A percentile compares a stretch with the other conserved stretches of the same genome.
These are phyloP conservation scores for Pogoniulus pusillus DNA, from an alignment of 2,797 vertebrate genomes.

Conservation along the genomic window DNA sequence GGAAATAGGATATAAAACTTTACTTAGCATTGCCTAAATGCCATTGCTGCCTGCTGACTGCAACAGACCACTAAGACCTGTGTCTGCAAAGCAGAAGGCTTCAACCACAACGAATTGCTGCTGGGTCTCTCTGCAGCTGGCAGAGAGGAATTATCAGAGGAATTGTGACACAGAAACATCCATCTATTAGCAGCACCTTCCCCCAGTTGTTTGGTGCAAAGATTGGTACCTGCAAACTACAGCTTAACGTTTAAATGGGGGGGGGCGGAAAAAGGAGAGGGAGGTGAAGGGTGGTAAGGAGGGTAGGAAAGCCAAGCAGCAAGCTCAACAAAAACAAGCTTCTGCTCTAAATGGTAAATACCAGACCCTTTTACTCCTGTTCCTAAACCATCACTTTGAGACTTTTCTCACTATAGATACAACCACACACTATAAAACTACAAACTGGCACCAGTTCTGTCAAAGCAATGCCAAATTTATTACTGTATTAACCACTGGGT, in stretches of 20 bases:
- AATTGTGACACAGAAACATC: not conserved
- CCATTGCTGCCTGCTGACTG: not conserved
- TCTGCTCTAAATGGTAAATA: not conserved
- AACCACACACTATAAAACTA: not conserved
- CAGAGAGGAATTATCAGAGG: too few species aligned
- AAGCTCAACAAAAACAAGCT: not conserved
- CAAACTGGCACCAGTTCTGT: not conserved
- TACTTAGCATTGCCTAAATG: not conserved
- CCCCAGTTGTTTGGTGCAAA: not conserved
- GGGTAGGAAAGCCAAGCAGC: not conserved
- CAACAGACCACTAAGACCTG: not conserved
- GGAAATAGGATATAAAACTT: not conserved
- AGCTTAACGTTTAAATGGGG: not conserved
- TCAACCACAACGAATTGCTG: not conserved
- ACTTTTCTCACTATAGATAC: not conserved
- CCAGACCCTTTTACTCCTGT: not conserved
- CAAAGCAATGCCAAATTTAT: not conserved
- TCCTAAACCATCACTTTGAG: not conserved
- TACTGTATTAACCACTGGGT: not conserved
- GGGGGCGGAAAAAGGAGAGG: rapidly evolving
- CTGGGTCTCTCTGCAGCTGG: not conserved
- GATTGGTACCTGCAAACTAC: not conserved
- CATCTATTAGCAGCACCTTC: not conserved
- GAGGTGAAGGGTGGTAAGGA: too few species aligned
- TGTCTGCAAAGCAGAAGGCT: not conserved